phyloP scores from a whole-genome alignment of 2,888 invertebrate genomes.

The Argyresthia goedartella region DNA sequence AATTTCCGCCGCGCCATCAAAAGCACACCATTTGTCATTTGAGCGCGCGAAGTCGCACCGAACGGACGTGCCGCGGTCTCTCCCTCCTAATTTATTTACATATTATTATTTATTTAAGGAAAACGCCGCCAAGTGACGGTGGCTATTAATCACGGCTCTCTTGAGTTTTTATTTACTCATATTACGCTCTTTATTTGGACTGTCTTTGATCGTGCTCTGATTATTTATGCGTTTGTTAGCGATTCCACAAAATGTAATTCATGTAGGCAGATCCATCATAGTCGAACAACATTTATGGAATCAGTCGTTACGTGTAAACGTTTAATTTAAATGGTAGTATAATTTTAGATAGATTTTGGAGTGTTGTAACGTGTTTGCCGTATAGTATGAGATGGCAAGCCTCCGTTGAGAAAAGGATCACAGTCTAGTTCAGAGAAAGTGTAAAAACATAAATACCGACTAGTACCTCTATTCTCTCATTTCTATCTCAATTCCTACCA shows the following conservation, averaged over 20 bases:
- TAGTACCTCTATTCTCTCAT: too few species aligned
- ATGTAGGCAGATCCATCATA: background rate
- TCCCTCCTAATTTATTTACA: conserved; percentile 62
- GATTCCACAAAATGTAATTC: too few species aligned
- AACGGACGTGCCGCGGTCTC: conserved; percentile 50
- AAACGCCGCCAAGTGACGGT: conserved; percentile 27
- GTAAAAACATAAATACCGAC: too few species aligned
- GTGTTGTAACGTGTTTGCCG: too few species aligned
- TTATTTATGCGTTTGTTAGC: conserved; percentile 47
- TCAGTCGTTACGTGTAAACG: too few species aligned
- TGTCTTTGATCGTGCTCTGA: conserved; percentile 47
- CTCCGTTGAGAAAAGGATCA: too few species aligned
- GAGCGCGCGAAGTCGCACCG: conserved; percentile 51
- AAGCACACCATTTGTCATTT: conserved; percentile 68
- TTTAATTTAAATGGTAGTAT: too few species aligned
- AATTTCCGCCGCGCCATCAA: conserved; percentile 68
- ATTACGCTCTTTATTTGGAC: conserved; percentile 34
- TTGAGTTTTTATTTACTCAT: conserved; percentile 64
- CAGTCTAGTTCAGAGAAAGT: too few species aligned
- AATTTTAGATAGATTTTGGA: too few species aligned
- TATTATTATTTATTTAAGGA: conserved; percentile 69
- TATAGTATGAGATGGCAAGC: too few species aligned
- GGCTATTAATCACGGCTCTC: conserved; percentile 64
- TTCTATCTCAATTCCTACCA: too few species aligned
- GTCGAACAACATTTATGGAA: background rate